Percentiles rank a stretch among this genome's conserved stretches.
Evolutionary conservation across 2,888 invertebrate species (phyloP).

Genomic region (Callyntrura sp.): DNA sequence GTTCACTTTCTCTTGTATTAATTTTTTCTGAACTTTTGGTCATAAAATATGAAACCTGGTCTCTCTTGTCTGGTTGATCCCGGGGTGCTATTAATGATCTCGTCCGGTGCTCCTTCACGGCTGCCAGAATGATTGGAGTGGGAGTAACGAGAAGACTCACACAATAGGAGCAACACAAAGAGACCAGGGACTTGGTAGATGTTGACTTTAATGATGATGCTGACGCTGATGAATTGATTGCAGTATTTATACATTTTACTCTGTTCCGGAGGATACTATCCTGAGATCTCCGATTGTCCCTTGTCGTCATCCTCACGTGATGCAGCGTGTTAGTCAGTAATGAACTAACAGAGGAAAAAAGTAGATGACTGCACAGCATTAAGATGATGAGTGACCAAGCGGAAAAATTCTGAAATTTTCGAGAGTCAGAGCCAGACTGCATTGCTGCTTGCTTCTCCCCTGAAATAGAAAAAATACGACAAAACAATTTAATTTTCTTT

Average conservation of each 20-base stretch:
- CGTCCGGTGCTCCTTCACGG: not conserved
- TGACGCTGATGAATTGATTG: constrained; percentile 48
- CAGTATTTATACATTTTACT: not conserved
- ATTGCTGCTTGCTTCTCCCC: constrained; percentile 83
- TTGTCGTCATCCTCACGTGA: not conserved
- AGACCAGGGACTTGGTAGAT: constrained; percentile 13
- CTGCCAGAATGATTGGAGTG: no score
- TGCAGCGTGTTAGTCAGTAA: not conserved
- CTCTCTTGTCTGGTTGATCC: no score
- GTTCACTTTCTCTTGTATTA: no score
- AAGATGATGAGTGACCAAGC: constrained; percentile 54
- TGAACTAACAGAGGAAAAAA: not conserved
- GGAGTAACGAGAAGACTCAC: no score
- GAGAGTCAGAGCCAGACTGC: constrained; percentile 78
- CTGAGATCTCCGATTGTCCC: no score
- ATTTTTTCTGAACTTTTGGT: no score
- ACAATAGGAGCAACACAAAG: not conserved
- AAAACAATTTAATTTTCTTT: no score
- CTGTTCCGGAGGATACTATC: not conserved
- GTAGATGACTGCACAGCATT: constrained; percentile 32
- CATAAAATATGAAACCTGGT: no score
- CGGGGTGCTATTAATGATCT: constrained; percentile 24
- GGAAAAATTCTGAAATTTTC: not conserved
- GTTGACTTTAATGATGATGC: constrained; percentile 35
- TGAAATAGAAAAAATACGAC: constrained; percentile 70